These are phyloP conservation scores for Apogon talboti DNA, from an alignment of 2,797 vertebrate species.

Conservation along the genomic window DNA sequence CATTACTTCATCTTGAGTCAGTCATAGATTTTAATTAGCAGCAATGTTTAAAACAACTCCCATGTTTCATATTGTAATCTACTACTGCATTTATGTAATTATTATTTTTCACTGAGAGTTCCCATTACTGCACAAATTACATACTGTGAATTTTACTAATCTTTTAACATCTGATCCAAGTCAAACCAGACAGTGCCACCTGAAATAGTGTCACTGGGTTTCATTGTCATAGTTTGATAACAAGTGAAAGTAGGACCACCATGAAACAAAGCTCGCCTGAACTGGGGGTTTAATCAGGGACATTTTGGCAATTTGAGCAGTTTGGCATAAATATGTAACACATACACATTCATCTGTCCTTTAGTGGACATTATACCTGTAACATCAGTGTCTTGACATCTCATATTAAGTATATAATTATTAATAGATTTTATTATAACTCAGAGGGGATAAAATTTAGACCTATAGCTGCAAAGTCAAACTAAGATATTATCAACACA, in stretches of 20 bases:
- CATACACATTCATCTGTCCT: constrained; percentile 13
- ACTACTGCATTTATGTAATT: too few species aligned
- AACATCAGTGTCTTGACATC: neutral
- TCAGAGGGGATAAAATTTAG: neutral
- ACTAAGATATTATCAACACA: neutral
- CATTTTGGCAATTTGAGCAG: too few species aligned
- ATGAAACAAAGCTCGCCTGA: too few species aligned
- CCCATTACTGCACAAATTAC: too few species aligned
- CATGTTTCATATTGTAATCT: too few species aligned
- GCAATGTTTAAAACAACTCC: too few species aligned
- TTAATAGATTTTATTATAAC: neutral
- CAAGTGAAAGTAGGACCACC: too few species aligned
- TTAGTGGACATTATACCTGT: constrained; percentile 1
- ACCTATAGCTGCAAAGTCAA: neutral
- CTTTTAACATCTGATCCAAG: neutral
- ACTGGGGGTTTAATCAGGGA: neutral
- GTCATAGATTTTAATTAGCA: too few species aligned
- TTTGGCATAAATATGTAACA: too few species aligned
- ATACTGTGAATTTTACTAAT: neutral
- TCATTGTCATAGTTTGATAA: too few species aligned
- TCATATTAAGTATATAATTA: neutral
- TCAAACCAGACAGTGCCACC: constrained; percentile 3
- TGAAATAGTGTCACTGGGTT: neutral
- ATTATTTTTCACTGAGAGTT: too few species aligned
- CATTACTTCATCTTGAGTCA: too few species aligned